Evolutionary conservation across 2,888 invertebrate genomes (phyloP), one percentile per base, ranked within the genome.

Genomic region (Ischnura elegans): DNA sequence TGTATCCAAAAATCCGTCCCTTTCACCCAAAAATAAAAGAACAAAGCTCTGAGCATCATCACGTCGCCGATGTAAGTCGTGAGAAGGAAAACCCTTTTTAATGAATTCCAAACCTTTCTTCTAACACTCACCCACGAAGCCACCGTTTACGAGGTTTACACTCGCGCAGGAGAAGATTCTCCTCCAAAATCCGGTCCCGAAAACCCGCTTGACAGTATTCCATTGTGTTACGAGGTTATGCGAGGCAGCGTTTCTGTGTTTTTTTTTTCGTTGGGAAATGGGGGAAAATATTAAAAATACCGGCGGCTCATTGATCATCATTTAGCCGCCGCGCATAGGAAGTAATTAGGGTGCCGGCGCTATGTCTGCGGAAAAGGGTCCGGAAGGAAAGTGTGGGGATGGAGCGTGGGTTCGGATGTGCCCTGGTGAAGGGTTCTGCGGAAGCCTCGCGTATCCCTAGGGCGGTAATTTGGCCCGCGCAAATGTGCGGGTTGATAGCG

Each of bases 241-340:
- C 29, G 51, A 87, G 55, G 87, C 55, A 87, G 55, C n/a, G n/a
- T n/a, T n/a, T n/a, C n/a, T n/a, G n/a, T n/a, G n/a, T n/a, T 36
- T 42, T 25, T n/a, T 25, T 61, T 61, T 6, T 4, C 19, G n/a
- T 2, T 6, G 36, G 76, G 76, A 76, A 76, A 10, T 36, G 36
- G 42, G 87, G 87, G 87, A 66, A 51, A 51, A 90, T 90, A 90
- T 90, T 90, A 90, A 90, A 90, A 76, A 90, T 90, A n/a, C 61
- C 90, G 61, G 90, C 25, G 13, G 90, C 90, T 90, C 90, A 90
- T 90, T 90, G 90, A 90, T 90, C 90, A 90, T 90, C 90, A 90
- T 90, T 90, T 90, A 90, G 90, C 90, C 61, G 25, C 90, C 43
- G 55, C 90, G 90, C 66, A 90, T 90, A 90, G 90, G 90, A 90